Evolutionary conservation across 2,888 invertebrate genomes (phyloP), one percentile per base, ranked within the genome.

Genomic region (Margaritifera margaritifera): DNA sequence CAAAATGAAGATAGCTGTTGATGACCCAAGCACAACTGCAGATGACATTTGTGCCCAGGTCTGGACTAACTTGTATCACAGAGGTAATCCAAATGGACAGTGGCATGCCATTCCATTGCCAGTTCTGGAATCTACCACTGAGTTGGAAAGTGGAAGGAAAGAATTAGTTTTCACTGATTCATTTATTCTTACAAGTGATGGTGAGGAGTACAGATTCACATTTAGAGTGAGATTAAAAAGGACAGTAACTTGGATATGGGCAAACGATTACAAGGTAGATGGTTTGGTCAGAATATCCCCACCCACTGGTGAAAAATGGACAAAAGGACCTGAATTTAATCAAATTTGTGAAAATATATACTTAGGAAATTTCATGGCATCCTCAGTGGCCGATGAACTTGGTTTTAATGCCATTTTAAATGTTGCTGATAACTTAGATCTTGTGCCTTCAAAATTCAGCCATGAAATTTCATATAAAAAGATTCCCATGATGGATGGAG

Each of bases 321-420:
- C 78, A 19, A 67, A 77, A 56, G 78, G 78, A 22, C 77, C 78
- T 1, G 64, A 73, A 53, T 74, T 65, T 52, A 60, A 58, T 52
- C 69, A 71, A 31, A 78, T 81, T 42, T 57, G 71, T 3, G 77
- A 71, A 25, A 59, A 58, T 31, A 70, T 80, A n/a, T 62, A 77
- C 60, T 68, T 81, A n/a, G 80, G 81, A 19, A 81, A 81, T 56
- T 80, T 78, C 66, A 79, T 75, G n/a, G 80, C 81, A 25, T 79
- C 81, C 2, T 63, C 75, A 2, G 62, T 71, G 3, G 78, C 78
- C 8, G 72, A 74, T 42, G 57, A 75, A 57, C 66, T 68, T 50
- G 77, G 73, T 1, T 77, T 78, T 58, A 78, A 79, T 24, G 71
- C 72, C 18, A 71, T 81, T 3, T 68, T 81, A 18, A 81, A 81